Conservation (phyloP, 1,140 invertebrate species). For the Augochlora pura region DNA sequence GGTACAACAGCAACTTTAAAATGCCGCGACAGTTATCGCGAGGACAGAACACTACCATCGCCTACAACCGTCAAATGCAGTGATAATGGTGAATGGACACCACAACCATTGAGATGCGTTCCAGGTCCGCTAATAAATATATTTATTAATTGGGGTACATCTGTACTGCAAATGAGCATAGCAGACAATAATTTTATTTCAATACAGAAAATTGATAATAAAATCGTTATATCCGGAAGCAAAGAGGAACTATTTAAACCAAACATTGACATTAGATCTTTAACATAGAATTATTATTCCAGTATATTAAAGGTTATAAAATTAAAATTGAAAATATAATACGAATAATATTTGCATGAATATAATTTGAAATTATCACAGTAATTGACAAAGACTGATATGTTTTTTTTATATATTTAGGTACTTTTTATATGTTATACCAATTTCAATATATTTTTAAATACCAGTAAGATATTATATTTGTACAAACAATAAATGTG, state of each 20-base stretch:
- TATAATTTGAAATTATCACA: conserved; percentile 5
- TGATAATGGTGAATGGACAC: conserved; percentile 70
- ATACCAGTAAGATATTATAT: not conserved
- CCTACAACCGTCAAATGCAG: conserved; percentile 66
- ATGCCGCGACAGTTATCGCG: conserved; percentile 69
- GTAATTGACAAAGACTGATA: not conserved
- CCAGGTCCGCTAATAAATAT: conserved; percentile 75
- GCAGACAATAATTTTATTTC: conserved; percentile 21
- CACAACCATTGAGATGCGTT: conserved; percentile 72
- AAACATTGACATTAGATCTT: conserved; percentile 32
- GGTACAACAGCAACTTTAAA: conserved; percentile 62
- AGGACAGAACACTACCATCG: conserved; percentile 53
- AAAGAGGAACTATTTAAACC: not conserved
- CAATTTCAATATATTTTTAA: conserved; percentile 10
- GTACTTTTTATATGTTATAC: conserved; percentile 16
- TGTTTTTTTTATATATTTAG: not conserved
- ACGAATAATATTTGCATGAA: not conserved
- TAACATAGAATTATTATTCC: not conserved
- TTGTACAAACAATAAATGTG: conserved; percentile 24
- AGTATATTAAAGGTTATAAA: not conserved
- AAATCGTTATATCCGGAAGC: conserved; percentile 50
- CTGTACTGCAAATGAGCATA: conserved; percentile 4
- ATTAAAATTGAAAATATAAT: not conserved
- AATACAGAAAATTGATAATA: conserved; percentile 47
- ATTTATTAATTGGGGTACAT: conserved; percentile 58